phyloP scores from a whole-genome alignment of 2,113 vertebrate species.

The Triplophysa dalaica region DNA sequence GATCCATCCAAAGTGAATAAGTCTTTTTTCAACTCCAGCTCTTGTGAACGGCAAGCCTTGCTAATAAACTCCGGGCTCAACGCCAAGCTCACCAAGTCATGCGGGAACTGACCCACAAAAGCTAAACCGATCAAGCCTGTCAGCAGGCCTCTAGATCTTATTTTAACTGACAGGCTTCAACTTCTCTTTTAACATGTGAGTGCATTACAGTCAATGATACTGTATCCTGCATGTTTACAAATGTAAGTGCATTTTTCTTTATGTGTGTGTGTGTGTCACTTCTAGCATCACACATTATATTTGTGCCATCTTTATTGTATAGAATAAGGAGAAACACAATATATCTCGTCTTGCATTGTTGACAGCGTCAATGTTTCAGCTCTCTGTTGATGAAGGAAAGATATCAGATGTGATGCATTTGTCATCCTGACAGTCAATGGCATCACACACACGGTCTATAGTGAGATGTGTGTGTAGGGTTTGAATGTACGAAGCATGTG shows the following conservation, averaged over 20 bases:
- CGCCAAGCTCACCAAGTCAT: slow-evolving; percentile 80
- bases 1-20: slow-evolving; percentile 84
- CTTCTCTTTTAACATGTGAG: not conserved
- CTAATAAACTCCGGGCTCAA: slow-evolving; percentile 80
- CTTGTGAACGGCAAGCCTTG: slow-evolving; percentile 58
- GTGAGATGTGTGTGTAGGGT: slow-evolving; percentile 11
- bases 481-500: slow-evolving; percentile 49
- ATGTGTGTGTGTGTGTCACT: not conserved
- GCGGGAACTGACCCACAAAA: slow-evolving; percentile 81
- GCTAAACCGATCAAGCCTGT: slow-evolving; percentile 86
- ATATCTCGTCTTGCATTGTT: not conserved
- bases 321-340: not conserved
- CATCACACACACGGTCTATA: not conserved
- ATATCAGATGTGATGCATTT: not conserved
- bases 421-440: not conserved
- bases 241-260: not conserved
- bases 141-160: slow-evolving; percentile 67
- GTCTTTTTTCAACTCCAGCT: slow-evolving; percentile 84
- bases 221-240: slow-evolving; percentile 8
- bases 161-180: not conserved
- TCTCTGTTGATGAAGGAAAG: not conserved
- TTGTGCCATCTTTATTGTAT: not conserved
- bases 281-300: not conserved
- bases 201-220: not conserved
- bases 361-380: not conserved